These are phyloP conservation scores for Lepisosteus oculatus DNA, from an alignment of 2,113 vertebrate genomes.

Conservation along the genomic window DNA sequence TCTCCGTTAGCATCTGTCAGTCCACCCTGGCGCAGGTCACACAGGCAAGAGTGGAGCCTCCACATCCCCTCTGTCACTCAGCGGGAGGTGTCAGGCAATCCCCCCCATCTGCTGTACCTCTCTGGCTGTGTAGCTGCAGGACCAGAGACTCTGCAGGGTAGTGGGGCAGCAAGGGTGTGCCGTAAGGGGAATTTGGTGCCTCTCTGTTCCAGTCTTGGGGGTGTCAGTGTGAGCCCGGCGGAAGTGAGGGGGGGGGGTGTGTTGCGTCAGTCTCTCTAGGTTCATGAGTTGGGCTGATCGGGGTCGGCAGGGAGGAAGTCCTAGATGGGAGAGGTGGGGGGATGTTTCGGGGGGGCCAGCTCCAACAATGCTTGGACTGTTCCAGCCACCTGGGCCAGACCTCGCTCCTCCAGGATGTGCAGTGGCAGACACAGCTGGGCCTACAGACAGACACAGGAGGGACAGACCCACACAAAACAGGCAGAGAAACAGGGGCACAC, in stretches of 20 bases:
- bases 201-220: too few relatives aligned
- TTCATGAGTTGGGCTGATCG: background rate
- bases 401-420: constrained; percentile 96
- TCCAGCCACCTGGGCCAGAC: constrained; percentile 86
- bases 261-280: too few relatives aligned
- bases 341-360: constrained; percentile 81
- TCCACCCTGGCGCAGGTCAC: background rate
- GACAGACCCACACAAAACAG: constrained; percentile 26
- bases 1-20: background rate
- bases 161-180: constrained; percentile 43
- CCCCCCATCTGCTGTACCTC: background rate
- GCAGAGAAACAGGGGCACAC: background rate
- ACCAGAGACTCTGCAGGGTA: constrained; percentile 30
- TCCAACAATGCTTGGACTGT: constrained; percentile 88
- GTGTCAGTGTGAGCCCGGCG: too few relatives aligned
- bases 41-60: too few relatives aligned
- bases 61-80: too few relatives aligned
- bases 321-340: constrained; percentile 1
- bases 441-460: constrained; percentile 55
- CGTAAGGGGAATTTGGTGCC: too few relatives aligned
- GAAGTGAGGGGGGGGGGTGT: too few relatives aligned
- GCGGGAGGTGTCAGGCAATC: background rate
- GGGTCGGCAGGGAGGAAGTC: background rate
- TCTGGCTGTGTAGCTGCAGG: background rate
- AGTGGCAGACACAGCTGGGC: constrained; percentile 94